Conservation (phyloP, 64 coral and sea anemone species). For the Montipora cactus region DNA sequence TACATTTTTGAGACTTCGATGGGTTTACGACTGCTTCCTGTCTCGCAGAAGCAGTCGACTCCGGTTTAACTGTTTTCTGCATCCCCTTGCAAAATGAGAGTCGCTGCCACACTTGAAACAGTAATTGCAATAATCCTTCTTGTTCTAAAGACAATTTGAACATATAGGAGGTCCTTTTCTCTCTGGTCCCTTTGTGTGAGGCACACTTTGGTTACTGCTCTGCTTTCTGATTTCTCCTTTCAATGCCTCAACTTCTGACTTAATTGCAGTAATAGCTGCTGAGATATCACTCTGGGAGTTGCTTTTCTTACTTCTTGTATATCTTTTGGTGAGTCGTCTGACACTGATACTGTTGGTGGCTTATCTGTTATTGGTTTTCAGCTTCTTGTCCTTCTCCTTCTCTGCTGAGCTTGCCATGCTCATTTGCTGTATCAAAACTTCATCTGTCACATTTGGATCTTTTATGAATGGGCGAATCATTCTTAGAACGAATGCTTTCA, state of each 20-base stretch:
- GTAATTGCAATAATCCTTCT: slow-evolving; percentile 27
- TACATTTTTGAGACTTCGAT: slow-evolving; percentile 9
- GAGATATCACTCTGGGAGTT: slow-evolving; percentile 48
- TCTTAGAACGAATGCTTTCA: slow-evolving; percentile 73
- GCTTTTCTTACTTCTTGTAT: slow-evolving; percentile 14
- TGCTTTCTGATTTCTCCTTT: slow-evolving; percentile 49
- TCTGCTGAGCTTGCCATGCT: slow-evolving; percentile 58
- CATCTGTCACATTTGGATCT: slow-evolving; percentile 60
- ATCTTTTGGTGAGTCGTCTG: slow-evolving; percentile 12
- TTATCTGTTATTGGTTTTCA: slow-evolving; percentile 4
- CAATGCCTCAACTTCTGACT: slow-evolving; percentile 58
- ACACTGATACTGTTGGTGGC: slow-evolving; percentile 27
- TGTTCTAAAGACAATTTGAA: slow-evolving; percentile 27
- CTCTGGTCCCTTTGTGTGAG: not conserved
- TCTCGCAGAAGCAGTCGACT: not conserved
- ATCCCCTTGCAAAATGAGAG: slow-evolving; percentile 36
- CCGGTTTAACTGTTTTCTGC: slow-evolving; percentile 31
- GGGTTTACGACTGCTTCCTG: slow-evolving; percentile 33
- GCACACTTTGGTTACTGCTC: not conserved
- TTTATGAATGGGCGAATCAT: slow-evolving; percentile 64
- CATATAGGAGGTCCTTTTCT: slow-evolving; percentile 55
- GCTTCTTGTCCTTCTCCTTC: slow-evolving; percentile 77
- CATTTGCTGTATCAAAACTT: slow-evolving; percentile 69
- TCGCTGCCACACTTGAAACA: not conserved
- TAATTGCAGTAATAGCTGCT: slow-evolving; percentile 65